A percentile compares a stretch with the other conserved stretches of the same genome.
Evolutionary conservation across 53 echinoderm and acorn worm genomes (phyloP).

Genomic region (Patiria pectinifera): DNA sequence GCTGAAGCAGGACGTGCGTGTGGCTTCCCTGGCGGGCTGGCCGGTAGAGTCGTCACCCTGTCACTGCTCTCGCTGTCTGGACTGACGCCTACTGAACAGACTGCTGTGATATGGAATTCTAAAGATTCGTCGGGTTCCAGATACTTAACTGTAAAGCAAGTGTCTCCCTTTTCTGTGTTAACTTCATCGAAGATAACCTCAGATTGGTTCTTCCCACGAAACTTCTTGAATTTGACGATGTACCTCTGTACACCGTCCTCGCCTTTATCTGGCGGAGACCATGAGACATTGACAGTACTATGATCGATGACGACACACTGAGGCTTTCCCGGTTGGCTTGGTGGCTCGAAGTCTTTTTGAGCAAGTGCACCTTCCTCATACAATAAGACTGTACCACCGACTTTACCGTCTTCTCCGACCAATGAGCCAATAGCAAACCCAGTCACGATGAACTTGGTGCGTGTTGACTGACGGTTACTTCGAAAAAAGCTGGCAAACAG

Average conservation of each 20-base stretch:
- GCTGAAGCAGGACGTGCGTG: constrained; percentile 7
- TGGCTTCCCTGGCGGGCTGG: constrained; percentile 50
- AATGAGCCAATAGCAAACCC: constrained; percentile 25
- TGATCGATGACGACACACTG: constrained; percentile 12
- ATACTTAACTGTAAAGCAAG: not conserved
- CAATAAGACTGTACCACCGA: constrained; percentile 46
- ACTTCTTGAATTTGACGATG: constrained; percentile 44
- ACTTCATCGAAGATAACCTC: not conserved
- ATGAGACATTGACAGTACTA: constrained; percentile 27
- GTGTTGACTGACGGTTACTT: constrained; percentile 1
- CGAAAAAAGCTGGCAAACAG: constrained; percentile 36
- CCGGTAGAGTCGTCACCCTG: constrained; percentile 52
- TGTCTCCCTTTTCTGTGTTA: not conserved
- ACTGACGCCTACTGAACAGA: constrained; percentile 50
- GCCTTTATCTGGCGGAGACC: constrained; percentile 62
- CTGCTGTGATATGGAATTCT: constrained; percentile 35
- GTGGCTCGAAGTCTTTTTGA: constrained; percentile 63
- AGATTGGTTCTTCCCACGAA: constrained; percentile 1
- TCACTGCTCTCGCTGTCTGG: constrained; percentile 15
- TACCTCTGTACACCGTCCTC: constrained; percentile 14
- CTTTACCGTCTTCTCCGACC: not conserved
- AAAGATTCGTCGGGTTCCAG: constrained; percentile 32
- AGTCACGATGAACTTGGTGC: constrained; percentile 38
- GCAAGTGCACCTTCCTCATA: constrained; percentile 36
- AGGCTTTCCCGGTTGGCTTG: constrained; percentile 45